phyloP scores from a whole-genome alignment of 2,797 vertebrate genomes.

The Scleropages formosus region DNA sequence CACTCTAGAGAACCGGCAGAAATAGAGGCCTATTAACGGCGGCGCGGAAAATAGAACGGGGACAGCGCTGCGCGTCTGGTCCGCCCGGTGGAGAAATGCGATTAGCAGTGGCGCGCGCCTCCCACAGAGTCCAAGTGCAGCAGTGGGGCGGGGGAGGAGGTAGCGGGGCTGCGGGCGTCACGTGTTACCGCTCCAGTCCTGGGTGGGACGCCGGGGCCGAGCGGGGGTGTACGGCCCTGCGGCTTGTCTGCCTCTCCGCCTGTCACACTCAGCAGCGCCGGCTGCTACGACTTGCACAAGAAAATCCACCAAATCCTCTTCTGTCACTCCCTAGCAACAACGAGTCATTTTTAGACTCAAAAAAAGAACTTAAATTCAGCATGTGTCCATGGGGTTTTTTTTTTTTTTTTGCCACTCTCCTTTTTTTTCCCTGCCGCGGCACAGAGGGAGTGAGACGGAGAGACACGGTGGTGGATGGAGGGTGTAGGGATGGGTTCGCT shows the following conservation, averaged over 20 bases:
- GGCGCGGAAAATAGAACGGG: constrained; percentile 32
- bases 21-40: constrained; percentile 41
- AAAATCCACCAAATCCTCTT: constrained; percentile 36
- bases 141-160: not conserved
- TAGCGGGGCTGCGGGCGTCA: not conserved
- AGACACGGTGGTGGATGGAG: constrained; percentile 3
- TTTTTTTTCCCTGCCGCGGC: constrained; percentile 18
- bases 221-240: not conserved
- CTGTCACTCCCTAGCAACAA: constrained; percentile 30
- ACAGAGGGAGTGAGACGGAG: not conserved
- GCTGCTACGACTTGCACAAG: constrained; percentile 18
- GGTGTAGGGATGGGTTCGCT: not conserved
- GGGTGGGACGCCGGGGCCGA: not conserved
- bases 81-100: constrained; percentile 27
- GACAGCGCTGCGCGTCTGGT: constrained; percentile 13
- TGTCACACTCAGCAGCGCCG: not conserved
- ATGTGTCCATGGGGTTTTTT: constrained; percentile 13
- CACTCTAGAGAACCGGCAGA: constrained; percentile 33
- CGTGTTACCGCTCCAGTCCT: not conserved
- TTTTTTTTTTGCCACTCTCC: constrained; percentile 12
- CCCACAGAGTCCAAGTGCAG: not conserved
- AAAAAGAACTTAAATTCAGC: constrained; percentile 13
- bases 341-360: constrained; percentile 23
- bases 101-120: constrained; percentile 8
- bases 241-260: not conserved